Conservation (phyloP, 2,797 vertebrate species). For the Brotula barbata region DNA sequence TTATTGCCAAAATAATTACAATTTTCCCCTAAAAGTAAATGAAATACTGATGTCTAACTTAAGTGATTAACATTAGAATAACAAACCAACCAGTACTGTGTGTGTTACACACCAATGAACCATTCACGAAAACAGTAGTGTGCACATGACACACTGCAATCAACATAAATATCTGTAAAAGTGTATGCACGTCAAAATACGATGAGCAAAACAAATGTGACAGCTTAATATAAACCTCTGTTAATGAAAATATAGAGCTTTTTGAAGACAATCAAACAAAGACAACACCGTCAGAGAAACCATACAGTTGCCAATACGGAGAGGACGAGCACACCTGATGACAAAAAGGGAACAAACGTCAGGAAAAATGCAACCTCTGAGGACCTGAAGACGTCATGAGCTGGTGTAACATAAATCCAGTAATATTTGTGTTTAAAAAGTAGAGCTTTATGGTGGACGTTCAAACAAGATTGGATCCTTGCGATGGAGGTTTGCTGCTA, state of each 20-base stretch:
- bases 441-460: conserved; percentile 54
- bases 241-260: conserved; percentile 59
- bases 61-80: conserved; percentile 38
- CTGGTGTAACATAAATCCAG: conserved; percentile 48
- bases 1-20: conserved; percentile 70
- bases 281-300: conserved; percentile 60
- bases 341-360: conserved; percentile 13
- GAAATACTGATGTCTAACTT: conserved; percentile 43
- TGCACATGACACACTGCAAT: conserved; percentile 63
- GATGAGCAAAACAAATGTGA: conserved; percentile 57
- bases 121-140: conserved; percentile 59
- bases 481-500: conserved; percentile 44
- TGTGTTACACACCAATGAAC: conserved; percentile 52
- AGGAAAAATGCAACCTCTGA: conserved; percentile 44
- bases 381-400: conserved; percentile 56
- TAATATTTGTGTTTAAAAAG: conserved; percentile 59
- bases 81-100: conserved; percentile 37
- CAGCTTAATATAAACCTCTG: conserved; percentile 65
- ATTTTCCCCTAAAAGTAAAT: conserved; percentile 40
- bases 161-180: conserved; percentile 27
- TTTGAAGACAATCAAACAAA: conserved; percentile 61
- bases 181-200: conserved; percentile 29
- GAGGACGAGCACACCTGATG: conserved; percentile 34
- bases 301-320: conserved; percentile 49
- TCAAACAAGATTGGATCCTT: conserved; percentile 55